Percentiles rank a stretch among this genome's conserved stretches.
These are phyloP conservation scores for Vimba vimba DNA, from an alignment of 2,113 vertebrate species.

Conservation along the genomic window DNA sequence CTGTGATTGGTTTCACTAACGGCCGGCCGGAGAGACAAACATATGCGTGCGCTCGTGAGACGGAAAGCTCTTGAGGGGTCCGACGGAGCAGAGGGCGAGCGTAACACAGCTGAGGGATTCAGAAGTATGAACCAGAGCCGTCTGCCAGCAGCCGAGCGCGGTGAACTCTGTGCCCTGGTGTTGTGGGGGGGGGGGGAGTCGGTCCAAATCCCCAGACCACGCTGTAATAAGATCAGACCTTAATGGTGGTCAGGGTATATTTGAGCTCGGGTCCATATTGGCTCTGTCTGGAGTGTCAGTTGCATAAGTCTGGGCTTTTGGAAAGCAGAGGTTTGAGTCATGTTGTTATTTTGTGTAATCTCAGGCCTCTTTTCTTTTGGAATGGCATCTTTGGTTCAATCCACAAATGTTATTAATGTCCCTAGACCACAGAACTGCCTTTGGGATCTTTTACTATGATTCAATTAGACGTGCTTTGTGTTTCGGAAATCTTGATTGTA, in stretches of 20 bases:
- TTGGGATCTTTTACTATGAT: not conserved
- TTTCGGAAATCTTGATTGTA: not conserved
- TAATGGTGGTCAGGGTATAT: slow-evolving; percentile 63
- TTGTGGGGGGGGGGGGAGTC: not conserved
- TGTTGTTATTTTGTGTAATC: slow-evolving; percentile 65
- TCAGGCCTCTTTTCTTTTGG: not conserved
- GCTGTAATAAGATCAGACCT: slow-evolving; percentile 62
- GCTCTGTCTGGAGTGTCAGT: slow-evolving; percentile 50
- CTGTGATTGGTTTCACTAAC: slow-evolving; percentile 60
- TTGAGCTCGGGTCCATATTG: slow-evolving; percentile 54
- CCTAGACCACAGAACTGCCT: not conserved
- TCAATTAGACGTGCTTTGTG: slow-evolving; percentile 2
- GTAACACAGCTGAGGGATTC: not conserved
- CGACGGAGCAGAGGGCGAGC: not conserved
- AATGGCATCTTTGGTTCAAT: not conserved
- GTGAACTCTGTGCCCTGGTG: slow-evolving; percentile 50
- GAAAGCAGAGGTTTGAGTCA: slow-evolving; percentile 65
- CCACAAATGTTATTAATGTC: slow-evolving; percentile 9
- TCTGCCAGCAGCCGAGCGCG: slow-evolving; percentile 48
- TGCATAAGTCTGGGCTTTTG: slow-evolving; percentile 48
- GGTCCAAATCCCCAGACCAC: slow-evolving; percentile 52
- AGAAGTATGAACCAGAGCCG: slow-evolving; percentile 41
- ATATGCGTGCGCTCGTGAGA: slow-evolving; percentile 25
- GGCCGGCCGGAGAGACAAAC: slow-evolving; percentile 47
- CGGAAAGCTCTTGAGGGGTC: slow-evolving; percentile 22